Conservation (phyloP, 2,113 vertebrate species). For the Galemys pyrenaicus region DNA sequence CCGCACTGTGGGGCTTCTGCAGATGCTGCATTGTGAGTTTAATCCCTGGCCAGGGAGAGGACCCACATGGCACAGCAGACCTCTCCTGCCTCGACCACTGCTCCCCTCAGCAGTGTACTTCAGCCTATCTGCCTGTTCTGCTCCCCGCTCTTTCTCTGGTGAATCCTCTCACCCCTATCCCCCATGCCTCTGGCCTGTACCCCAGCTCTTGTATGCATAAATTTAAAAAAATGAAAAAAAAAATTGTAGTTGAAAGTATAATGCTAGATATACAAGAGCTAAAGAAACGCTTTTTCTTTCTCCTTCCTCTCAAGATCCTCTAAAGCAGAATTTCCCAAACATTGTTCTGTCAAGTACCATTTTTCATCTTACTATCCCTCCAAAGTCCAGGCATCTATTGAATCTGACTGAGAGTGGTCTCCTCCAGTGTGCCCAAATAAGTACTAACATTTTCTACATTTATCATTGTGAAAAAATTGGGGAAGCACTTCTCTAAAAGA, state of each 20-base stretch:
- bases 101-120: no score
- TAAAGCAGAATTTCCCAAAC: constrained; percentile 8
- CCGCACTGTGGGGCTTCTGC: no score
- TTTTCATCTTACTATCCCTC: background rate
- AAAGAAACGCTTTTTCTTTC: constrained; percentile 38
- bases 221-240: no score
- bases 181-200: no score
- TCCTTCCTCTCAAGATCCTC: background rate
- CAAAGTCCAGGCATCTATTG: background rate
- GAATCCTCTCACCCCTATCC: no score
- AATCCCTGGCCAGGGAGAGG: no score
- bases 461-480: constrained; percentile 3
- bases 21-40: no score
- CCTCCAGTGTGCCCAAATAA: background rate
- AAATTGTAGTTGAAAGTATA: constrained; percentile 1
- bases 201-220: no score
- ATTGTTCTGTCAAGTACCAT: background rate
- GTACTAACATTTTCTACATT: background rate
- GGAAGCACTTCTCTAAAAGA: background rate
- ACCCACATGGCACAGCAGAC: no score
- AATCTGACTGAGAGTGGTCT: background rate
- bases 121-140: no score
- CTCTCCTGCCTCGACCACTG: no score
- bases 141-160: no score
- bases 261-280: background rate